A percentile compares a stretch with the other conserved stretches of the same genome.
Evolutionary conservation across 1,140 invertebrate genomes (phyloP).

Genomic region (Drosophila mayri): DNA sequence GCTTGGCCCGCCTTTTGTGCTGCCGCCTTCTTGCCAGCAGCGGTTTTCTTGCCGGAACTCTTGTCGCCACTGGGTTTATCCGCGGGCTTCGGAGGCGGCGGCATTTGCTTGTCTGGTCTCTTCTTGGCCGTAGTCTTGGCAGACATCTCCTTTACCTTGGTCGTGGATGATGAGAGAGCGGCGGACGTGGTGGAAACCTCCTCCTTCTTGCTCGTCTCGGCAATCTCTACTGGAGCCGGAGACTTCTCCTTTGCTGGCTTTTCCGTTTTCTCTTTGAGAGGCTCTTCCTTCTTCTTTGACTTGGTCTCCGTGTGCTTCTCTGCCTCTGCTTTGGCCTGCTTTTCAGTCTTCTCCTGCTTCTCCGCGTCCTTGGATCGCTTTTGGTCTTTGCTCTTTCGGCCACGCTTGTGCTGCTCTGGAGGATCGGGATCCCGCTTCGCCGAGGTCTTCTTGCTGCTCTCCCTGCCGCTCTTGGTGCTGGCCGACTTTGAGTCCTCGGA

Average conservation of each 20-base stretch:
- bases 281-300: conserved; percentile 60
- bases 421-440: conserved; percentile 37
- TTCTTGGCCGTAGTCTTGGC: conserved; percentile 54
- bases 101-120: conserved; percentile 69
- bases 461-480: conserved; percentile 42
- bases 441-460: conserved; percentile 37
- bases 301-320: conserved; percentile 42
- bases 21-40: conserved; percentile 60
- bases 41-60: conserved; percentile 56
- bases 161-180: neutral
- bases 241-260: no score
- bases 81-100: conserved; percentile 66
- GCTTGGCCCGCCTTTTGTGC: conserved; percentile 51
- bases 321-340: conserved; percentile 39
- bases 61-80: conserved; percentile 58
- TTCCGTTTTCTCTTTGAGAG: no score
- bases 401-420: conserved; percentile 56
- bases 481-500: conserved; percentile 61
- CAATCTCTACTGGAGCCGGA: conserved; percentile 1
- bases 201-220: conserved; percentile 16
- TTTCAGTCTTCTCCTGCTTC: conserved; percentile 37
- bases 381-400: conserved; percentile 59
- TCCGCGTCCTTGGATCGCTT: conserved; percentile 52
- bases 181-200: neutral
- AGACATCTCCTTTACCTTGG: conserved; percentile 49